These are phyloP conservation scores for Microplitis demolitor DNA, from an alignment of 1,140 invertebrate species.

Conservation along the genomic window DNA sequence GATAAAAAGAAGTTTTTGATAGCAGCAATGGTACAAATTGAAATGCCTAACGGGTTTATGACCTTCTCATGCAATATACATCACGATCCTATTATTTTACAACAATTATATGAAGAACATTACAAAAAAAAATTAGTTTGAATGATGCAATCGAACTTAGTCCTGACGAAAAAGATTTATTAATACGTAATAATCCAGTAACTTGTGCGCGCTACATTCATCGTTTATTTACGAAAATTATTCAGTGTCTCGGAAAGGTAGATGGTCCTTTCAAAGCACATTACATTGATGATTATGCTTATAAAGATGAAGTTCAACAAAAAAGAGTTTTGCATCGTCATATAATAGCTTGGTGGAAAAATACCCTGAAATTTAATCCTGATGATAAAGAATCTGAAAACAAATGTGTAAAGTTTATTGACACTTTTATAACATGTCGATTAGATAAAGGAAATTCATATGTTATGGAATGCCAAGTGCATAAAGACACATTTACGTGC, in stretches of 20 bases:
- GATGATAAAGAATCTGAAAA: background rate
- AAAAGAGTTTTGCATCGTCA: constrained; percentile 1
- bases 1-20: background rate
- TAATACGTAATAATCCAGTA: constrained; percentile 14
- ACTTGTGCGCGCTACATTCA: constrained; percentile 3
- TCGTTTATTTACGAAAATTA: background rate
- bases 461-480: too few species aligned
- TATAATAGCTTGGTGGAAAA: background rate
- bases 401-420: background rate
- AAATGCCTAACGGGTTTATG: background rate
- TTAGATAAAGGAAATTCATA: too few species aligned
- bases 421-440: too few species aligned
- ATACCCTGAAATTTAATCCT: background rate
- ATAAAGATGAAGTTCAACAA: constrained; percentile 11
- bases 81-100: background rate
- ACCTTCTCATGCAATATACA: too few species aligned
- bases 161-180: background rate
- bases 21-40: background rate
- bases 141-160: background rate
- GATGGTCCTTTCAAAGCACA: constrained; percentile 7
- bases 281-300: background rate
- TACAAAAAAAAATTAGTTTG: background rate
- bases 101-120: background rate
- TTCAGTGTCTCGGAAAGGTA: background rate
- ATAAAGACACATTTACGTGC: too few species aligned